Conservation (phyloP, 1,140 invertebrate species). For the Vanessa atalanta region DNA sequence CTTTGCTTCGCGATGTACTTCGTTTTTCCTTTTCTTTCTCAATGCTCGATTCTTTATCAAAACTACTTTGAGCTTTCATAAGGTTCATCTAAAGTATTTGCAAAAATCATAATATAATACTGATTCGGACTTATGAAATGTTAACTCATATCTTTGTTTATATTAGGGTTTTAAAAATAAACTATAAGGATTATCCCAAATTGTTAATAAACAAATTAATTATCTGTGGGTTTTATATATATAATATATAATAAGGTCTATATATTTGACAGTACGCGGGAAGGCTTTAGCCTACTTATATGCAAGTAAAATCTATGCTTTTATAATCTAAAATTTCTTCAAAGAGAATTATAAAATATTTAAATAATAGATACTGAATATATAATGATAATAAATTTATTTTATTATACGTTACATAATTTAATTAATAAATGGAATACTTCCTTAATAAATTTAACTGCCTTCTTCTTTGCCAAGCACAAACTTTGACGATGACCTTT, state of each 20-base stretch:
- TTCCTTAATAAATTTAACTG: constrained; percentile 68
- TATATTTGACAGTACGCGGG: background rate
- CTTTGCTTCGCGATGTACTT: constrained; percentile 73
- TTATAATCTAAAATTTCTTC: too few relatives aligned
- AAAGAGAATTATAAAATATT: too few relatives aligned
- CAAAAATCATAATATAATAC: background rate
- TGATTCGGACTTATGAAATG: background rate
- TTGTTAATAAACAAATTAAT: too few relatives aligned
- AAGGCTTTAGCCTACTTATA: too few relatives aligned
- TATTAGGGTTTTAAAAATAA: too few relatives aligned
- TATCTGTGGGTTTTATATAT: background rate
- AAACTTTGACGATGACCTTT: constrained; percentile 64
- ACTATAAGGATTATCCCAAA: too few relatives aligned
- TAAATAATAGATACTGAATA: too few relatives aligned
- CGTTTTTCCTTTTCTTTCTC: constrained; percentile 79
- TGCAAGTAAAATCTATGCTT: too few relatives aligned
- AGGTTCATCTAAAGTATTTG: constrained; percentile 79
- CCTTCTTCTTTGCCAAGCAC: constrained; percentile 52
- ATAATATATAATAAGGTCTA: background rate
- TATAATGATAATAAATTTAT: too few relatives aligned
- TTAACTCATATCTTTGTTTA: too few relatives aligned
- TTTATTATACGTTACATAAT: too few relatives aligned
- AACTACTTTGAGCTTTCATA: constrained; percentile 81
- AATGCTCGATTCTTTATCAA: constrained; percentile 80
- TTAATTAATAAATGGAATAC: constrained; percentile 45